A percentile compares a stretch with the other conserved stretches of the same genome.
Conservation (phyloP, 2,888 invertebrate genomes). For the Sphaeridia pumilis region DNA sequence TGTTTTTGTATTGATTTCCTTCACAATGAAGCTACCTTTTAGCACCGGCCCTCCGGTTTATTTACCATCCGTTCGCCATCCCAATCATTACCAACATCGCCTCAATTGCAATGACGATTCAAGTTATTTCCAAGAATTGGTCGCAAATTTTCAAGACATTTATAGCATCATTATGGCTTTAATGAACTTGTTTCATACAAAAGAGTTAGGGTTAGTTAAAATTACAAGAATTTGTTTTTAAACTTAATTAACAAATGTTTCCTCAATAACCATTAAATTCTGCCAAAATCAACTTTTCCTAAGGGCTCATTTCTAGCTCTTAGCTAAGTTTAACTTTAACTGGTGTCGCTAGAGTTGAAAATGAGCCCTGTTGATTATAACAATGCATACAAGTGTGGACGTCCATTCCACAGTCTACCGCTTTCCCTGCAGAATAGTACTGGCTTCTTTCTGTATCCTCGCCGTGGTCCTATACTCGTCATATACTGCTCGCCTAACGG, state of each 20-base stretch:
- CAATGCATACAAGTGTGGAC: constrained; percentile 28
- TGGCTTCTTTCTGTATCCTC: constrained; percentile 32
- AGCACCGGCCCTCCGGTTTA: no score
- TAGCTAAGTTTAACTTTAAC: no score
- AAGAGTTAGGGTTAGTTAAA: no score
- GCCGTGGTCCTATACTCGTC: constrained; percentile 28
- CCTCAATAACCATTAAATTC: no score
- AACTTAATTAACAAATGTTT: no score
- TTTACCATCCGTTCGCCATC: constrained; percentile 27
- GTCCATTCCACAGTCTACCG: constrained; percentile 24
- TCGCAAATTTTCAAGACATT: constrained; percentile 25
- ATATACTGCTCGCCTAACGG: constrained; percentile 31
- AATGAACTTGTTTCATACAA: constrained; percentile 28
- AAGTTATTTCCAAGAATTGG: neutral
- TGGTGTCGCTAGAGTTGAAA: no score
- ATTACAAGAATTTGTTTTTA: no score
- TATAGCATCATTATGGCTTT: constrained; percentile 22
- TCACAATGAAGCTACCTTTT: no score
- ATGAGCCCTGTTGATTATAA: no score
- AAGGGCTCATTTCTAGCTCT: no score
- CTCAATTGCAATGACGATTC: neutral
- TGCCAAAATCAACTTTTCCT: no score
- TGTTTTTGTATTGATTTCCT: no score
- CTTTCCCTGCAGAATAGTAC: constrained; percentile 27
- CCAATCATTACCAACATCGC: constrained; percentile 21